A percentile compares a stretch with the other conserved stretches of the same genome.
phyloP scores from a whole-genome alignment of 2,113 vertebrate species.

The Pipa parva region DNA sequence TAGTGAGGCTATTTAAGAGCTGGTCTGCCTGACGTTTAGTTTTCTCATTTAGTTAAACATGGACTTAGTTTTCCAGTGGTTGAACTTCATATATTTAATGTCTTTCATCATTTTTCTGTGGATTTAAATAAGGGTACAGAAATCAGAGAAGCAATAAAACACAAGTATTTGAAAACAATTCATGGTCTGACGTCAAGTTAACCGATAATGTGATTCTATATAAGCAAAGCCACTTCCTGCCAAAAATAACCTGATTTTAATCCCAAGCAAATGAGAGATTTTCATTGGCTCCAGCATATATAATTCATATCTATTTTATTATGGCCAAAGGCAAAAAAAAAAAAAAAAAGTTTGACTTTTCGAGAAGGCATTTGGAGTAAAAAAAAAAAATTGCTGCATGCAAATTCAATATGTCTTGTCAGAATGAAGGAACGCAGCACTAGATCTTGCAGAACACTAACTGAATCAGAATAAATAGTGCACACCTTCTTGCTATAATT shows the following conservation, averaged over 20 bases:
- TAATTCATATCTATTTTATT: constrained; percentile 43
- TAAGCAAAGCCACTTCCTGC: constrained; percentile 8
- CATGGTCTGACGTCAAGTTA: not conserved
- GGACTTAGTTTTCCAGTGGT: too few relatives aligned
- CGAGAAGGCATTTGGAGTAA: constrained; percentile 22
- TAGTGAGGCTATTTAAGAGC: too few relatives aligned
- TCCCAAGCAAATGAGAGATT: constrained; percentile 42
- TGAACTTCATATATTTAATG: too few relatives aligned
- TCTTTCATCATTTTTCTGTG: too few relatives aligned
- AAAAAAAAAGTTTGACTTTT: constrained; percentile 39
- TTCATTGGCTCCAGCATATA: constrained; percentile 36
- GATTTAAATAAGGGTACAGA: too few relatives aligned
- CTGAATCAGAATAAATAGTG: not conserved
- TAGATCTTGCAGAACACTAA: not conserved
- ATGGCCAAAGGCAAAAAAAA: constrained; percentile 18
- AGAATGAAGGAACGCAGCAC: not conserved
- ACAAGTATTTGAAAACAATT: too few relatives aligned
- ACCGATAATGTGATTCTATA: constrained; percentile 19
- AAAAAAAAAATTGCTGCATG: constrained; percentile 6
- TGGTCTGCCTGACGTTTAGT: too few relatives aligned
- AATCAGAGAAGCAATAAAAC: too few relatives aligned
- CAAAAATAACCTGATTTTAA: constrained; percentile 38
- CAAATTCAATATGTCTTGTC: constrained; percentile 19
- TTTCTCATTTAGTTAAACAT: too few relatives aligned
- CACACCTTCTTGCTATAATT: not conserved